Conservation (phyloP, 2,113 vertebrate genomes). For the Syngnathoides biaculeatus region DNA sequence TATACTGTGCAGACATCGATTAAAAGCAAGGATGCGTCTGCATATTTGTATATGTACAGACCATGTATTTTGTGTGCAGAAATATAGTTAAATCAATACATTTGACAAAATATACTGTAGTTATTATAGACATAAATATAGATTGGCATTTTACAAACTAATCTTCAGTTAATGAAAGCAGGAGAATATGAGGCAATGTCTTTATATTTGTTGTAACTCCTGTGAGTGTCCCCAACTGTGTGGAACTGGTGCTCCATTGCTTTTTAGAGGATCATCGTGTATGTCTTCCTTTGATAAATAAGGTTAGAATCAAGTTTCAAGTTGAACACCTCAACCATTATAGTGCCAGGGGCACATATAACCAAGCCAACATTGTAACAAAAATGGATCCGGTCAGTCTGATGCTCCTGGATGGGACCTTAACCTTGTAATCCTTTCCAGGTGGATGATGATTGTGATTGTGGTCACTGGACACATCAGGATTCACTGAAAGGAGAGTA, state of each 20-base stretch:
- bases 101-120: constrained; percentile 18
- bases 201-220: constrained; percentile 3
- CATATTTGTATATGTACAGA: constrained; percentile 27
- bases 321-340: constrained; percentile 52
- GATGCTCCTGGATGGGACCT: constrained; percentile 39
- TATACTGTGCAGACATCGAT: constrained; percentile 6
- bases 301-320: constrained; percentile 43
- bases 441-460: constrained; percentile 56
- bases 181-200: constrained; percentile 12
- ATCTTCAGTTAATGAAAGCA: constrained; percentile 18
- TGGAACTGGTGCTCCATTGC: constrained; percentile 20
- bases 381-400: constrained; percentile 41
- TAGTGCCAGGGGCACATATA: constrained; percentile 50
- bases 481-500: constrained; percentile 60
- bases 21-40: constrained; percentile 20
- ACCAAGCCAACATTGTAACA: constrained; percentile 52
- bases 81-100: constrained; percentile 36
- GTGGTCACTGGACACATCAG: constrained; percentile 58
- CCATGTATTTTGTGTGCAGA: constrained; percentile 40
- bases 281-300: constrained; percentile 39
- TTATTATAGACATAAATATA: constrained; percentile 23
- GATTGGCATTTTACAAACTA: constrained; percentile 28
- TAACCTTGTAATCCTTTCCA: constrained; percentile 37
- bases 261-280: neutral
- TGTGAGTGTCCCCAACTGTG: constrained; percentile 15